Conservation (phyloP, 2,888 invertebrate genomes). For the Phytoseiulus persimilis region DNA sequence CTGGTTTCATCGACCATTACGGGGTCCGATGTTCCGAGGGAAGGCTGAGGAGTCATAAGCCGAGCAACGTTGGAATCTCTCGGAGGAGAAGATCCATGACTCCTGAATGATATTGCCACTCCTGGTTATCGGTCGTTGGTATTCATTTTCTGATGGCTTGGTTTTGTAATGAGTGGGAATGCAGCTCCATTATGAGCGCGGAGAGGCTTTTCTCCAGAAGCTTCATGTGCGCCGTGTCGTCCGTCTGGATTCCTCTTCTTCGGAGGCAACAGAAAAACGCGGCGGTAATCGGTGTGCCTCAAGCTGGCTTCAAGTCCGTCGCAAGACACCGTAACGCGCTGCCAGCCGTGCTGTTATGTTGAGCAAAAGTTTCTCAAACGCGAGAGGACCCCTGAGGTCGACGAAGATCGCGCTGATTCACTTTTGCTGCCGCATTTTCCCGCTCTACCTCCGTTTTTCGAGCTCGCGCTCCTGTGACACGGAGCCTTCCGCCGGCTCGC, state of each 20-base stretch:
- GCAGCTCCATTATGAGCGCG: background rate
- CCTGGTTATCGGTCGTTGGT: background rate
- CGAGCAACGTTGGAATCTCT: too few species aligned
- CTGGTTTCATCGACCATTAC: too few species aligned
- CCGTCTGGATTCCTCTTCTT: background rate
- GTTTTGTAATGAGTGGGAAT: background rate
- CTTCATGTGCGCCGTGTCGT: background rate
- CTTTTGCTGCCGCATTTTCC: conserved; percentile 11
- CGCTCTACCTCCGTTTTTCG: conserved; percentile 15
- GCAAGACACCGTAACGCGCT: background rate
- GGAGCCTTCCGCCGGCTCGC: background rate
- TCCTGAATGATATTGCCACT: background rate
- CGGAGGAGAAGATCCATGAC: too few species aligned
- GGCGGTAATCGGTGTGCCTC: background rate
- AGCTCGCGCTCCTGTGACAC: background rate
- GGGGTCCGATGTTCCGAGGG: too few species aligned
- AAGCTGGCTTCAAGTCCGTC: background rate
- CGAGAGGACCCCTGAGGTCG: conserved; percentile 26
- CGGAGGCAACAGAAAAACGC: background rate
- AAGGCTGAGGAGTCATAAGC: too few species aligned
- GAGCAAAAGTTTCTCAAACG: background rate
- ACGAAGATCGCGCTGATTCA: conserved; percentile 27
- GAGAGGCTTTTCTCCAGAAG: background rate
- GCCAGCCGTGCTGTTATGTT: background rate
- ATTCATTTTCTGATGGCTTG: background rate